Percentiles rank a stretch among this genome's conserved stretches.
Evolutionary conservation across 2,888 invertebrate genomes (phyloP).

Genomic region (Agonopterix arenella): DNA sequence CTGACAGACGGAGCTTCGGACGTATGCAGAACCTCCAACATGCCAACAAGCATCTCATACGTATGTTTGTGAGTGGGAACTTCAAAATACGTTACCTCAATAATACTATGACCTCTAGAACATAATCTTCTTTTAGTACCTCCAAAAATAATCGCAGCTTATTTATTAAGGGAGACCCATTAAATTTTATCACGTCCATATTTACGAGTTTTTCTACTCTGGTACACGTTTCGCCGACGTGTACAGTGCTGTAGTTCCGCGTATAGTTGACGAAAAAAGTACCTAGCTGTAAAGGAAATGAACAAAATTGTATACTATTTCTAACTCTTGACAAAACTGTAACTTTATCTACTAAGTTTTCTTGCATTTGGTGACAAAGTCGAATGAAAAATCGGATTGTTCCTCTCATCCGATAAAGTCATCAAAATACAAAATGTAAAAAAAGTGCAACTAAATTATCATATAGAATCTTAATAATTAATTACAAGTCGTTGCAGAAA

Average conservation of each 20-base stretch:
- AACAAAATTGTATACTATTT: background rate
- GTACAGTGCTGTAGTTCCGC: background rate
- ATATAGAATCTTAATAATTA: too few species aligned
- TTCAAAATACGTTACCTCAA: too few species aligned
- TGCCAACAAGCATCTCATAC: too few species aligned
- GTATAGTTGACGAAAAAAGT: background rate
- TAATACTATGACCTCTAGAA: background rate
- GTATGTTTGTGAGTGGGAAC: too few species aligned
- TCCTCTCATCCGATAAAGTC: too few species aligned
- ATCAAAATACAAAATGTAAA: too few species aligned
- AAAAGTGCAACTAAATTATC: too few species aligned
- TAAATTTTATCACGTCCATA: background rate
- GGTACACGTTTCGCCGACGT: background rate
- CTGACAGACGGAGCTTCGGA: too few species aligned
- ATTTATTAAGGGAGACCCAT: background rate
- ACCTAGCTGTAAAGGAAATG: background rate
- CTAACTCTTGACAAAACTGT: background rate
- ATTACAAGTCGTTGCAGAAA: too few species aligned
- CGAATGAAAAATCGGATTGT: background rate
- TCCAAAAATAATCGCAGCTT: background rate
- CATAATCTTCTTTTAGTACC: background rate
- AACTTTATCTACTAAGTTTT: background rate
- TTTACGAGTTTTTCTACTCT: background rate
- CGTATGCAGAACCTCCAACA: too few species aligned
- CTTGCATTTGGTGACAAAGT: background rate